A percentile compares a stretch with the other conserved stretches of the same genome.
Conservation (phyloP, 2,113 vertebrate genomes). For the Argyrosomus japonicus region DNA sequence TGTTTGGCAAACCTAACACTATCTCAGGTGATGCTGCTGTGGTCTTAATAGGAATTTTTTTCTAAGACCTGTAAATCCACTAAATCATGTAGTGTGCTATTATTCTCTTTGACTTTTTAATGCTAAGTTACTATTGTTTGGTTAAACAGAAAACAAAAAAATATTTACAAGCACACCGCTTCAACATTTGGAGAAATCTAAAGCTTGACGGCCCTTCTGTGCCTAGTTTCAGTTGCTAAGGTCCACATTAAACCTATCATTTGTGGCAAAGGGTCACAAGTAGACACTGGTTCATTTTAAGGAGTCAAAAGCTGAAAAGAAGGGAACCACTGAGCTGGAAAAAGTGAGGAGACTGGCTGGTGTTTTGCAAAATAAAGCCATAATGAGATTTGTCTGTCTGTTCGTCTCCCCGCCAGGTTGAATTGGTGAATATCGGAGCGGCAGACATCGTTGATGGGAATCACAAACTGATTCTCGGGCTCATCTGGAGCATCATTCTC, state of each 20-base stretch:
- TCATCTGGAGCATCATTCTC: slow-evolving; percentile 99
- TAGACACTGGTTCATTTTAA: background rate
- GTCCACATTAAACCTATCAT: background rate
- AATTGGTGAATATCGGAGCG: slow-evolving; percentile 97
- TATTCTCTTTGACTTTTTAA: too few relatives aligned
- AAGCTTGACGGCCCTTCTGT: background rate
- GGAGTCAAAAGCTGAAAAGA: background rate
- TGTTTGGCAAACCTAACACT: too few relatives aligned
- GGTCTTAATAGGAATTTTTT: too few relatives aligned
- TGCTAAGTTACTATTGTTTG: too few relatives aligned
- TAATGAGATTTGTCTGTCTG: slow-evolving; percentile 19
- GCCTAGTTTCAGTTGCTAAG: background rate
- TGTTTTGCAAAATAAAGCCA: background rate
- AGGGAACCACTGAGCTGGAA: background rate
- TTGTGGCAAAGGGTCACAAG: background rate
- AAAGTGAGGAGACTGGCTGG: background rate
- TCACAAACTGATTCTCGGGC: slow-evolving; percentile 97
- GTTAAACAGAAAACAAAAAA: too few relatives aligned
- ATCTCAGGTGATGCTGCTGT: too few relatives aligned
- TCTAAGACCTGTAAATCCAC: too few relatives aligned
- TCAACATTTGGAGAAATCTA: background rate
- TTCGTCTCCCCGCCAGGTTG: slow-evolving; percentile 85
- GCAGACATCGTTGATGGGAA: slow-evolving; percentile 99
- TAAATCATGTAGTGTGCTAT: too few relatives aligned
- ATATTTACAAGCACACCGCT: background rate